Percentiles rank a stretch among this genome's conserved stretches.
Evolutionary conservation across 2,888 invertebrate species (phyloP).

Genomic region (Vesta saturnalis): DNA sequence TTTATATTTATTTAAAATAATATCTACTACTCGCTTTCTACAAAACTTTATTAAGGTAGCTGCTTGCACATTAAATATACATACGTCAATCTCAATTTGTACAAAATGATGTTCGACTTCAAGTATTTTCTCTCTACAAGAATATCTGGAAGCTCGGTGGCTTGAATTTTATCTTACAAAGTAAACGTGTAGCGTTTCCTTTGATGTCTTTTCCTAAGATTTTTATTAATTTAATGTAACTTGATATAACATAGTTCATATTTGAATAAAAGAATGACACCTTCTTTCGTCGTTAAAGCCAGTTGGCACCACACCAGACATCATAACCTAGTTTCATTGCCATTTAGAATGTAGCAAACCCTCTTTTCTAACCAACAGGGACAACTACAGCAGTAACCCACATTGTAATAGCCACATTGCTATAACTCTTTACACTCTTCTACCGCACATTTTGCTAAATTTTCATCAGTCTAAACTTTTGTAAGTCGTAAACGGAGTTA

Average conservation of each 20-base stretch:
- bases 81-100: neutral
- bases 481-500: constrained; percentile 31
- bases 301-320: constrained; percentile 49
- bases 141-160: neutral
- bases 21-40: too few species aligned
- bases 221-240: constrained; percentile 22
- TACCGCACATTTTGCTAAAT: constrained; percentile 35
- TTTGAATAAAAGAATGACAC: constrained; percentile 25
- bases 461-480: constrained; percentile 37
- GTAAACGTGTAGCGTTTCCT: neutral
- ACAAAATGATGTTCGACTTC: neutral
- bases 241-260: too few species aligned
- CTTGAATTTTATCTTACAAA: neutral
- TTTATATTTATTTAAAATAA: too few species aligned
- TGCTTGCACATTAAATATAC: neutral
- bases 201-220: constrained; percentile 4
- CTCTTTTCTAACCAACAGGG: constrained; percentile 27
- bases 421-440: constrained; percentile 37
- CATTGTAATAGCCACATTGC: constrained; percentile 37
- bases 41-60: too few species aligned
- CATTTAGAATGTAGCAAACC: constrained; percentile 35
- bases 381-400: constrained; percentile 37
- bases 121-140: neutral
- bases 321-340: constrained; percentile 46
- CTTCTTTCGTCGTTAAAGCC: constrained; percentile 42